Evolutionary conservation across 2,113 vertebrate genomes (phyloP).

Genomic region (Oenanthe oenanthe): DNA sequence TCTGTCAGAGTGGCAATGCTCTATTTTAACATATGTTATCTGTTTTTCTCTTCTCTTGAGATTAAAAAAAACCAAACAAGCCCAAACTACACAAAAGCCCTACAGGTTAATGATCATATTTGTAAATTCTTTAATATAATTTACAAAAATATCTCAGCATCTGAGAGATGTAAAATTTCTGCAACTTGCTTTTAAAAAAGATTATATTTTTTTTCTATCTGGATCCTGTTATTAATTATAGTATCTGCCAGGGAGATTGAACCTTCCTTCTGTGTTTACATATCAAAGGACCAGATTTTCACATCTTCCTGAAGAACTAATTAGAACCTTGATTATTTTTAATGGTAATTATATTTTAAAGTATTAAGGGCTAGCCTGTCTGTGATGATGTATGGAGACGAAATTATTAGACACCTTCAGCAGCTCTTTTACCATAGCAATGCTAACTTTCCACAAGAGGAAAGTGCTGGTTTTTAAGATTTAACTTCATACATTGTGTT

Average conservation of each 20-base stretch:
- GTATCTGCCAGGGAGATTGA: not conserved
- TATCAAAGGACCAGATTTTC: not conserved
- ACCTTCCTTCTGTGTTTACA: not conserved
- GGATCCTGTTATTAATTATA: not conserved
- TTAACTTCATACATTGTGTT: not conserved
- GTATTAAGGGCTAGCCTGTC: not conserved
- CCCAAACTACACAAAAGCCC: rapidly evolving
- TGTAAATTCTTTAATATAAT: not conserved
- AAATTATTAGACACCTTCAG: not conserved
- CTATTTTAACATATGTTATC: not conserved
- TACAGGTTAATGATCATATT: not conserved
- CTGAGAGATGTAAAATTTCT: not conserved
- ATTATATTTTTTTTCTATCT: not conserved
- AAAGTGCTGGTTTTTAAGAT: not conserved
- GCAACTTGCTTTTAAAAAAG: not conserved
- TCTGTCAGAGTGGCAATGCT: not conserved
- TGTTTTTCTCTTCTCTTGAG: not conserved
- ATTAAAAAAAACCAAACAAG: not conserved
- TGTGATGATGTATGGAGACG: not conserved
- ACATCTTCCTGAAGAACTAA: not conserved
- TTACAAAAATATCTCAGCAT: not conserved
- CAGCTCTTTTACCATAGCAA: not conserved
- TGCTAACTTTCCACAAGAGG: not conserved
- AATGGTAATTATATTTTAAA: not conserved
- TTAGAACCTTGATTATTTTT: not conserved